Base-by-base conservation (phyloP, 2,888 invertebrate genomes). In the Trissoscelio sp. region DNA sequence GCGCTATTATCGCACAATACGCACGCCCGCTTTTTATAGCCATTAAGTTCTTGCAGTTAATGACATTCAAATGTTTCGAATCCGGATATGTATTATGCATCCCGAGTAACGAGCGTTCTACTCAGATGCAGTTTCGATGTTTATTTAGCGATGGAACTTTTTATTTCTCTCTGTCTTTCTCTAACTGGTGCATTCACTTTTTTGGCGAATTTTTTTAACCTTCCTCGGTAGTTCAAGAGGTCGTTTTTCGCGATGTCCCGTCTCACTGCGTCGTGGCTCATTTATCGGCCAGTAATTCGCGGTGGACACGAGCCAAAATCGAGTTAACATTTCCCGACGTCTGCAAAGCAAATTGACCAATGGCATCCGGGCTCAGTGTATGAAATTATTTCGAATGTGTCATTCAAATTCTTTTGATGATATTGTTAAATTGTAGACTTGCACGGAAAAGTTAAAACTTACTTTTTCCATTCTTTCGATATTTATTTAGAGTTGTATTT, bases 271-370 rank as follows among this genome's bases (percentile, higher is more conserved):
- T n/a, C 85, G 67, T 84, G 85, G 67, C 74, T 83, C 85, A 84
- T 86, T 86, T 86, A 83, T 85, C 84, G 84, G 83, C 60, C 67
- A 62, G 82, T 81, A 57, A 55, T 81, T 81, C 82, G 83, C 72
- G 79, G 83, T 86, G 86, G 87, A 87, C 83, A 69, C 79, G 79
- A 85, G 87, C 87, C 88, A 89, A 88, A 85, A 87, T 84, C 75
- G 79, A 83, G 86, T 86, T 85, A 74, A 77, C 79, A 82, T 86
- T 85, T 85, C 84, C 85, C 79, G 37, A 58, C 70, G 37, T 58
- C 70, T 58, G 72, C 60, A 37, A 60, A n/a, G n/a, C 51, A 22
- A 51, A 46, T 62, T 42, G 60, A 51, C 60, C 60, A 31, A 31
- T 51, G 48, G n/a, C 12, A 48, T 28, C 18, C 31, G 14, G 44